phyloP scores from a whole-genome alignment of 2,113 vertebrate genomes.

The Epinephelus lanceolatus region DNA sequence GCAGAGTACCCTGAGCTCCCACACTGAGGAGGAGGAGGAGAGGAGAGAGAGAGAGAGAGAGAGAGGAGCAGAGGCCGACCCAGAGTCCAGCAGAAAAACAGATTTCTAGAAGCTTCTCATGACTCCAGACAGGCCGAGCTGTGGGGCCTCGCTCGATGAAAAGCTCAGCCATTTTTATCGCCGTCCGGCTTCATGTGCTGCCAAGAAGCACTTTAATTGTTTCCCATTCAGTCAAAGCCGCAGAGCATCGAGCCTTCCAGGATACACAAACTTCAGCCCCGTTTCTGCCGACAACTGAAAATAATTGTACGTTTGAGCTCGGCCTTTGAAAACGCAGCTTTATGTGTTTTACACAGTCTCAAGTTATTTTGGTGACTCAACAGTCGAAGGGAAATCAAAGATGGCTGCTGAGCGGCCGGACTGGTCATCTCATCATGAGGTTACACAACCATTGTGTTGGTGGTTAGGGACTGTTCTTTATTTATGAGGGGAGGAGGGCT shows the following conservation, averaged over 20 bases:
- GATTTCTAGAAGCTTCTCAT: constrained; percentile 49
- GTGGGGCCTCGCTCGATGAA: constrained; percentile 42
- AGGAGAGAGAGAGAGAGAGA: neutral
- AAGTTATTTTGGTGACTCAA: constrained; percentile 51
- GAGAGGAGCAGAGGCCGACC: neutral
- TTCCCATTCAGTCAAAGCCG: constrained; percentile 70
- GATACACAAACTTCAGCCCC: constrained; percentile 48
- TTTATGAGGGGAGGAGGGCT: too few relatives aligned
- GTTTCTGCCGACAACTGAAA: constrained; percentile 50
- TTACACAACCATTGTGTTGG: neutral
- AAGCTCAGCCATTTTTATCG: constrained; percentile 63
- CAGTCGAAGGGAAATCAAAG: constrained; percentile 45
- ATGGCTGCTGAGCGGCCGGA: constrained; percentile 38
- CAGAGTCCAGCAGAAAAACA: neutral
- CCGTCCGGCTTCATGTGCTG: constrained; percentile 64
- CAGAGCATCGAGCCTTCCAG: constrained; percentile 56
- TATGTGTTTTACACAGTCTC: constrained; percentile 35
- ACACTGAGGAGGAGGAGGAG: neutral
- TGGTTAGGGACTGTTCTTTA: too few relatives aligned
- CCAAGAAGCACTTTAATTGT: constrained; percentile 71
- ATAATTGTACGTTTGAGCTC: constrained; percentile 57
- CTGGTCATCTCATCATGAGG: constrained; percentile 18
- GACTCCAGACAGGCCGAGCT: constrained; percentile 33
- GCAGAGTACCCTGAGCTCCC: neutral
- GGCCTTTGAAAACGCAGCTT: constrained; percentile 36